Evolutionary conservation across 2,888 invertebrate genomes (phyloP).

Genomic region (Girardia tigrina): DNA sequence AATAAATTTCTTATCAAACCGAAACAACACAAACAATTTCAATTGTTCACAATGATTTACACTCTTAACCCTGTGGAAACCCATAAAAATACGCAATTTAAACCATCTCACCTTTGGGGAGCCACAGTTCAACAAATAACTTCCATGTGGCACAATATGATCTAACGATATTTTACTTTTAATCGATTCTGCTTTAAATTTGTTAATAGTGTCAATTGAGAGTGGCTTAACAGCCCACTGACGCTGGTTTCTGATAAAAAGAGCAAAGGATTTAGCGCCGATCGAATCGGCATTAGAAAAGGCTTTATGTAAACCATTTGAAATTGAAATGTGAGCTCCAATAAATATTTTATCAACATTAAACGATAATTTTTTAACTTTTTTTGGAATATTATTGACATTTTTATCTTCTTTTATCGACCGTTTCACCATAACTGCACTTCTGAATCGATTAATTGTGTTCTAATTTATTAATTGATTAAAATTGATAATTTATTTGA

Average conservation of each 20-base stretch:
- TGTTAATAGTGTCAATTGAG: conserved; percentile 41
- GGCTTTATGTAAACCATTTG: conserved; percentile 47
- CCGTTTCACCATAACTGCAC: too few species aligned
- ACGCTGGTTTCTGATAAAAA: conserved; percentile 47
- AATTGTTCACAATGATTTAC: too few species aligned
- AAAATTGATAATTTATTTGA: too few species aligned
- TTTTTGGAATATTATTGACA: not conserved
- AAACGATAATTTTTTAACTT: not conserved
- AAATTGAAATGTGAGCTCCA: conserved; percentile 32
- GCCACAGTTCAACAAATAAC: conserved; percentile 52
- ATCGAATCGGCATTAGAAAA: conserved; percentile 45
- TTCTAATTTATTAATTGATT: too few species aligned
- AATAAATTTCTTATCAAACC: too few species aligned
- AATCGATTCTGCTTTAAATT: conserved; percentile 43
- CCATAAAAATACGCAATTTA: too few species aligned
- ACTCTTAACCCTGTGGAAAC: too few species aligned
- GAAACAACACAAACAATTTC: too few species aligned
- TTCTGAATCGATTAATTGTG: too few species aligned
- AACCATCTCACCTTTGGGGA: conserved; percentile 43
- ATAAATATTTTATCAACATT: conserved; percentile 20
- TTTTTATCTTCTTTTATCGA: too few species aligned
- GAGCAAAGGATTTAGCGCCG: conserved; percentile 47
- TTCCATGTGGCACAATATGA: conserved; percentile 47
- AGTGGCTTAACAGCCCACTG: conserved; percentile 47
- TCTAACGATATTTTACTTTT: conserved; percentile 44